These are phyloP conservation scores for Pseudolaguvia tuberculata DNA, from an alignment of 2,113 vertebrate species.

Conservation along the genomic window DNA sequence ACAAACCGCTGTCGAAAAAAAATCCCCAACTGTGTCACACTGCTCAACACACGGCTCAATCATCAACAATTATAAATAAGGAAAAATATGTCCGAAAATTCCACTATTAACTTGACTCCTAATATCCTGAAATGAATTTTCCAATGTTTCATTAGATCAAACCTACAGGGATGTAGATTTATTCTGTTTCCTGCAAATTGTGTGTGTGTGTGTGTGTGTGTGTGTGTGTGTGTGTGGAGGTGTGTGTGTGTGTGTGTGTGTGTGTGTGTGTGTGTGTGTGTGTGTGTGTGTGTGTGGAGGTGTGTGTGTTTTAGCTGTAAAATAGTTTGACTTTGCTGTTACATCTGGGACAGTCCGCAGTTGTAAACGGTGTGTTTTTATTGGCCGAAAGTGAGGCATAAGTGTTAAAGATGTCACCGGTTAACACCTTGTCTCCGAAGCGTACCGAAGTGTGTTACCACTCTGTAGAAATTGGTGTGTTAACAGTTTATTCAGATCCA, in stretches of 20 bases:
- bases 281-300: too few species aligned
- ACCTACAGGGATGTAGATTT: neutral
- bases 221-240: too few species aligned
- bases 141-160: too few species aligned
- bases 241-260: too few species aligned
- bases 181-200: neutral
- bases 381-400: neutral
- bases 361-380: neutral
- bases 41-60: constrained; percentile 42
- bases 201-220: too few species aligned
- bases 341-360: neutral
- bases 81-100: constrained; percentile 44
- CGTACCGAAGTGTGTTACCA: neutral
- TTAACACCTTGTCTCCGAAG: neutral
- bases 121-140: too few species aligned
- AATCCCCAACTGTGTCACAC: constrained; percentile 36
- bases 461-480: neutral
- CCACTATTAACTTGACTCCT: too few species aligned
- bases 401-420: neutral
- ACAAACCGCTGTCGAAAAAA: constrained; percentile 46
- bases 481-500: constrained; percentile 4
- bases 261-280: too few species aligned
- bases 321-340: neutral
- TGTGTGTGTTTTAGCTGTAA: neutral
- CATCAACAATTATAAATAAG: neutral